Evolutionary conservation across 1,140 invertebrate genomes (phyloP), one percentile per base, ranked within the genome.

Genomic region (Zaprionus davidi): DNA sequence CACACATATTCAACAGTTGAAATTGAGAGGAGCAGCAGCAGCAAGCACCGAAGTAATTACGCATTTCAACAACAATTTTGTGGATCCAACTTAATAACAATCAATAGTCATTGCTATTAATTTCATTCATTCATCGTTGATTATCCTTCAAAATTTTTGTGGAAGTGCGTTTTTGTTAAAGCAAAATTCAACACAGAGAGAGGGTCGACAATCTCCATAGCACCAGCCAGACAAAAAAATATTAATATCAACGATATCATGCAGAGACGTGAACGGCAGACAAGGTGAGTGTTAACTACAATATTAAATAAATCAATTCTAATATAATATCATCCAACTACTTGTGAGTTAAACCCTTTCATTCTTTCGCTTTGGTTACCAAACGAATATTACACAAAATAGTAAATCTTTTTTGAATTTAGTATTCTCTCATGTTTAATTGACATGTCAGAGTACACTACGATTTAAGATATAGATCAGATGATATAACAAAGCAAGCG

Each of bases 181-280:
- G 64, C 84, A 76, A 88, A 84, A 78, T 76, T 81, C 64, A 84
- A 20, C 22, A 60, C 26, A 90, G 56, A 67, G 20, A 26, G 7
- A 65, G 28, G 28, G 51, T 5, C n/a, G 55, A 55, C 58, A 81
- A 63, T 46, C 41, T 46, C 41, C 41, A 46, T 46, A 46, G 41
- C n/a, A 46, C 41, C 41, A 46, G n/a, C 41, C n/a, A 46, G 41
- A 7, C 53, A 79, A 64, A 46, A 64, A 46, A 41, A 36, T 44
- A 26, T 64, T 44, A 55, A 62, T 51, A 53, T 64, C 28, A 46
- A 82, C 70, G 51, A 71, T 12, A 84, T 91, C 15, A 84, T 91
- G 87, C 87, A 91, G 73, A 78, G 87, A 78, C 82, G 87, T 46
- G 87, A 91, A 68, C 81, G 87, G 65, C 87, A 91, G 82, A 69